Conservation (phyloP, 2,113 vertebrate species). For the Scortum barcoo region DNA sequence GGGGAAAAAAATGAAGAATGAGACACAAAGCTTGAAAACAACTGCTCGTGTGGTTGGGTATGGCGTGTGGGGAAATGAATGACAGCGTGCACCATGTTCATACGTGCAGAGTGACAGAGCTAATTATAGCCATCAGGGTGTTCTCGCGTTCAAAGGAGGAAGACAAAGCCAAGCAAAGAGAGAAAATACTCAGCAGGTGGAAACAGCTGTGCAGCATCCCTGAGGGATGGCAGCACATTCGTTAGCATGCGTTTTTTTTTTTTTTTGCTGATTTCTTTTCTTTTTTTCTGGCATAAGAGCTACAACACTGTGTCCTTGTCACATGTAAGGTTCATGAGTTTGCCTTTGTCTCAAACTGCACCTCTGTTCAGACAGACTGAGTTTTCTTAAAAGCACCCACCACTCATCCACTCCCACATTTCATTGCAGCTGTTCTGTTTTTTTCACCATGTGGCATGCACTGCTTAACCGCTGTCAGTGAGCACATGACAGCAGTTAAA, state of each 20-base stretch:
- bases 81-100: slow-evolving; percentile 48
- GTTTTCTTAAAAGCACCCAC: slow-evolving; percentile 43
- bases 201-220: slow-evolving; percentile 74
- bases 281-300: slow-evolving; percentile 60
- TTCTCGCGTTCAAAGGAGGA: slow-evolving; percentile 65
- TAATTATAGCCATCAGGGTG: slow-evolving; percentile 80
- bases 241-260: slow-evolving; percentile 59
- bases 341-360: slow-evolving; percentile 8
- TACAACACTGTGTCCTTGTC: slow-evolving; percentile 41
- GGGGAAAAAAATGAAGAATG: slow-evolving; percentile 25
- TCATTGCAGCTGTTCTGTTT: slow-evolving; percentile 25
- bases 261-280: slow-evolving; percentile 63
- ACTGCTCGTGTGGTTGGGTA: slow-evolving; percentile 22
- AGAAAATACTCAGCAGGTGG: slow-evolving; percentile 74
- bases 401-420: not conserved
- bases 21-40: slow-evolving; percentile 43
- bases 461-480: slow-evolving; percentile 29
- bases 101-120: slow-evolving; percentile 68
- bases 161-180: slow-evolving; percentile 65
- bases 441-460: slow-evolving; percentile 7
- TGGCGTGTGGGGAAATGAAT: slow-evolving; percentile 45
- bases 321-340: slow-evolving; percentile 43
- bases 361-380: slow-evolving; percentile 27
- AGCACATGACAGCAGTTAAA: slow-evolving; percentile 32
- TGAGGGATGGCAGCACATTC: slow-evolving; percentile 47